phyloP scores from a whole-genome alignment of 64 coral and sea anemone species.

The Montipora foliosa region DNA sequence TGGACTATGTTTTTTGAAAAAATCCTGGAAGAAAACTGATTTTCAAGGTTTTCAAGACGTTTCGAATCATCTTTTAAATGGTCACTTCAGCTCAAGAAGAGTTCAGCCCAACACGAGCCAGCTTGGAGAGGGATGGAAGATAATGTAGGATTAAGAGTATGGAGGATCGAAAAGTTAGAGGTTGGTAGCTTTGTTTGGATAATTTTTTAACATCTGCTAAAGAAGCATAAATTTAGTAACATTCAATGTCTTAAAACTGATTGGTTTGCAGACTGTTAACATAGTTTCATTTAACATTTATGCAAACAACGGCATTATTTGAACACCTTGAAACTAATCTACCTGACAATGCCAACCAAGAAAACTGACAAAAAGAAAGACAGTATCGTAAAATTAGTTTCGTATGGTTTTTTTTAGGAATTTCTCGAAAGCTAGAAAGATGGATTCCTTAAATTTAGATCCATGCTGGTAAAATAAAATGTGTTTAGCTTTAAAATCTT shows the following conservation, averaged over 20 bases:
- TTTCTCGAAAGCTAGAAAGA: too few species aligned
- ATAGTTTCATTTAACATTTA: neutral
- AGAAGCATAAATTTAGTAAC: neutral
- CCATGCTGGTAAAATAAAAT: too few species aligned
- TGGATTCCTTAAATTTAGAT: too few species aligned
- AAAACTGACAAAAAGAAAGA: too few species aligned
- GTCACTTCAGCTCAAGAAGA: neutral
- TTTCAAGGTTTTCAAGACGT: neutral
- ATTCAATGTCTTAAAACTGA: neutral
- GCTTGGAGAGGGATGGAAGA: neutral
- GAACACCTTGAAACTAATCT: too few species aligned
- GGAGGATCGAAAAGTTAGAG: slow-evolving; percentile 54
- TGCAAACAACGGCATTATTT: too few species aligned
- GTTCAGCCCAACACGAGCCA: neutral
- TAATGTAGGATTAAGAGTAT: neutral
- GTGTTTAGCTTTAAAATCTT: too few species aligned
- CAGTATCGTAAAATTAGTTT: too few species aligned
- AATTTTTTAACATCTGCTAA: neutral
- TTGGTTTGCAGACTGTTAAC: neutral
- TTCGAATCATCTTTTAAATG: neutral
- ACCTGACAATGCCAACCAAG: too few species aligned
- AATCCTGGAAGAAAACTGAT: too few species aligned
- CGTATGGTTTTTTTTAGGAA: too few species aligned
- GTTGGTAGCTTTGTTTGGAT: neutral
- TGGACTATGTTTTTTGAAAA: neutral